phyloP scores from a whole-genome alignment of 1,140 invertebrate species.

The Meloidogyne chitwoodi region DNA sequence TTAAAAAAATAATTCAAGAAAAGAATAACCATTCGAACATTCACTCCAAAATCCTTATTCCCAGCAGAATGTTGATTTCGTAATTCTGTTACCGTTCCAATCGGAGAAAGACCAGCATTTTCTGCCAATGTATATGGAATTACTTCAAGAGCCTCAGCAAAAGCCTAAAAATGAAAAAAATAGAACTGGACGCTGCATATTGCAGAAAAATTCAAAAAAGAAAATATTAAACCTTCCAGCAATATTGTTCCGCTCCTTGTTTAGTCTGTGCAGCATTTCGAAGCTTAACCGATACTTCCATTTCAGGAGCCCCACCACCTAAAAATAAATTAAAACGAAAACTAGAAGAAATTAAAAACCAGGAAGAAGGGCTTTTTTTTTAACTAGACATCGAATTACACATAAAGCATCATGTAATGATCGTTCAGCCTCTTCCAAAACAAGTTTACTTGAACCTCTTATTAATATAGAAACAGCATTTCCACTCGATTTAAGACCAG shows the following conservation, averaged over 20 bases:
- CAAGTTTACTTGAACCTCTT: constrained; percentile 92
- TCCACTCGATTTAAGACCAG: constrained; percentile 80
- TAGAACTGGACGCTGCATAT: not conserved
- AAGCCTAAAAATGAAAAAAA: constrained; percentile 68
- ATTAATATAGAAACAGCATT: constrained; percentile 87
- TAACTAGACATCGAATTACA: constrained; percentile 92
- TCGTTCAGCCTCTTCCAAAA: constrained; percentile 79
- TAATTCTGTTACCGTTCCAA: constrained; percentile 91
- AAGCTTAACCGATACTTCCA: constrained; percentile 81
- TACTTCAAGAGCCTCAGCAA: constrained; percentile 90
- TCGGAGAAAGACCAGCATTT: constrained; percentile 97
- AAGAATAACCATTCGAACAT: constrained; percentile 72
- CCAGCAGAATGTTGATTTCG: constrained; percentile 89
- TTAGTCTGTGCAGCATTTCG: constrained; percentile 76
- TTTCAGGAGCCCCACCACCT: constrained; percentile 92
- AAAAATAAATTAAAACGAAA: constrained; percentile 57
- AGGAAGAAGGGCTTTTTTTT: constrained; percentile 67
- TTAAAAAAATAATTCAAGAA: not conserved
- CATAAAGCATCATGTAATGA: constrained; percentile 97
- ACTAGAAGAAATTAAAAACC: constrained; percentile 21
- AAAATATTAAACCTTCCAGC: constrained; percentile 62
- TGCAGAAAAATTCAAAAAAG: not conserved
- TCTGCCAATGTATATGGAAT: constrained; percentile 97
- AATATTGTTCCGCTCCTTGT: constrained; percentile 87
- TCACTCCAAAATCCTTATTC: constrained; percentile 92